Percentiles rank a stretch among this genome's conserved stretches.
These are phyloP conservation scores for Limanda limanda DNA, from an alignment of 2,113 vertebrate genomes.

Conservation along the genomic window DNA sequence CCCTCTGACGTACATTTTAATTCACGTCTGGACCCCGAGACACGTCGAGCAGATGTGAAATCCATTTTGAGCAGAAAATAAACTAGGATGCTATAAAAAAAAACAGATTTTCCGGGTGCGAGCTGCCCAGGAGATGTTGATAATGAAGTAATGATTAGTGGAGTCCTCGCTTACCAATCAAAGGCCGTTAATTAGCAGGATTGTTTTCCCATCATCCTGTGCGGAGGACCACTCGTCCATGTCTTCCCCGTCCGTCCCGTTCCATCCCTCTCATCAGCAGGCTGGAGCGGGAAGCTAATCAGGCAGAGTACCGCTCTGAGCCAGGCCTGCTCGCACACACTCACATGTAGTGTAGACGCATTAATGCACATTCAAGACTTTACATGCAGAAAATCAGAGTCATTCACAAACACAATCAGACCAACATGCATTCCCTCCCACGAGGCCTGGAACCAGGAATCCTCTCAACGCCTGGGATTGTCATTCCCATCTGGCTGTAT, in stretches of 20 bases:
- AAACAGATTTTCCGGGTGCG: constrained; percentile 47
- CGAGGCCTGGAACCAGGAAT: constrained; percentile 39
- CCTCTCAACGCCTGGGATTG: constrained; percentile 61
- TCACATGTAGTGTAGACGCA: constrained; percentile 2
- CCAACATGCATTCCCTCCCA: not conserved
- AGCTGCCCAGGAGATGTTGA: constrained; percentile 36
- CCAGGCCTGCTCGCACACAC: constrained; percentile 4
- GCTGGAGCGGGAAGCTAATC: constrained; percentile 53
- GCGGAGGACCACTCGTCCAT: constrained; percentile 14
- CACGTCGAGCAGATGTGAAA: constrained; percentile 63
- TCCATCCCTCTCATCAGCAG: constrained; percentile 38
- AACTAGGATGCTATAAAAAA: constrained; percentile 46
- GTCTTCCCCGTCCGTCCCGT: constrained; percentile 25
- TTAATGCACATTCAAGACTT: too few relatives aligned
- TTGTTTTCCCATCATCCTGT: constrained; percentile 38
- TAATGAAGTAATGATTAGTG: constrained; percentile 36
- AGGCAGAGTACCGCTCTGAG: constrained; percentile 16
- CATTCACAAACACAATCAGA: constrained; percentile 30
- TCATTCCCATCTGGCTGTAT: constrained; percentile 65
- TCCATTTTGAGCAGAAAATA: constrained; percentile 55
- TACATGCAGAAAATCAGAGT: not conserved
- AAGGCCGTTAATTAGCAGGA: constrained; percentile 50
- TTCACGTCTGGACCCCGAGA: constrained; percentile 26
- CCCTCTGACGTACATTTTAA: constrained; percentile 1
- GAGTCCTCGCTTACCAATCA: constrained; percentile 39